Conservation (phyloP, 2,888 invertebrate species). For the Tillus elongatus region DNA sequence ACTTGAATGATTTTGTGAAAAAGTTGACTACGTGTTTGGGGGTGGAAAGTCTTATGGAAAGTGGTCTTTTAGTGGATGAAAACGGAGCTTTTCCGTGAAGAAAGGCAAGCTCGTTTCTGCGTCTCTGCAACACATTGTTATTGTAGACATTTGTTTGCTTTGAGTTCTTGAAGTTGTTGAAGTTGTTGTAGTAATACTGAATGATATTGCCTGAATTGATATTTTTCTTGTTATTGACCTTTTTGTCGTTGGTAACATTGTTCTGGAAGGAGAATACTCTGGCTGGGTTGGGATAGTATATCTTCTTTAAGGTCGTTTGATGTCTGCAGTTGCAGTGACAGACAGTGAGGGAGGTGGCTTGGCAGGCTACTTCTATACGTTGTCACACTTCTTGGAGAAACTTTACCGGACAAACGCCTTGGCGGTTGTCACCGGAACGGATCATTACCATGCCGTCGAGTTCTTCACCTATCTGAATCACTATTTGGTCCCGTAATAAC, state of each 20-base stretch:
- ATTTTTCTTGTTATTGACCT: conserved; percentile 32
- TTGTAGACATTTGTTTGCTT: conserved; percentile 40
- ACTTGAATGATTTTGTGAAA: conserved; percentile 36
- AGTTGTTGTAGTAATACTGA: conserved; percentile 41
- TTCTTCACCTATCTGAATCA: conserved; percentile 85
- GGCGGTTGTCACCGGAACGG: conserved; percentile 84
- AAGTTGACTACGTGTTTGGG: conserved; percentile 39
- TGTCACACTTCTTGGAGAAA: conserved; percentile 94
- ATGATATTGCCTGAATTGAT: conserved; percentile 34
- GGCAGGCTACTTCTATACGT: conserved; percentile 39
- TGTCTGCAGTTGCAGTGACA: conserved; percentile 19
- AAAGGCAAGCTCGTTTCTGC: conserved; percentile 32
- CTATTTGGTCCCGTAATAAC: conserved; percentile 85
- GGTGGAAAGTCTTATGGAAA: conserved; percentile 40
- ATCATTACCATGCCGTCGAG: conserved; percentile 91
- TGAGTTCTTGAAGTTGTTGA: conserved; percentile 29
- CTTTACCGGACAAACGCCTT: conserved; percentile 88
- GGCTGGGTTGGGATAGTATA: conserved; percentile 34
- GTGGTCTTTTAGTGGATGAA: conserved; percentile 45
- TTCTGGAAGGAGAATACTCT: conserved; percentile 21
- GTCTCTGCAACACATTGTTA: conserved; percentile 34
- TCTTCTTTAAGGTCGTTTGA: conserved; percentile 31
- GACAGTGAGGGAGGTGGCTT: conserved; percentile 31
- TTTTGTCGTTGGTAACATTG: conserved; percentile 22
- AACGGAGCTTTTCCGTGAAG: conserved; percentile 45